Conservation (phyloP, 1,140 invertebrate genomes). For the Piezodorus guildinii region DNA sequence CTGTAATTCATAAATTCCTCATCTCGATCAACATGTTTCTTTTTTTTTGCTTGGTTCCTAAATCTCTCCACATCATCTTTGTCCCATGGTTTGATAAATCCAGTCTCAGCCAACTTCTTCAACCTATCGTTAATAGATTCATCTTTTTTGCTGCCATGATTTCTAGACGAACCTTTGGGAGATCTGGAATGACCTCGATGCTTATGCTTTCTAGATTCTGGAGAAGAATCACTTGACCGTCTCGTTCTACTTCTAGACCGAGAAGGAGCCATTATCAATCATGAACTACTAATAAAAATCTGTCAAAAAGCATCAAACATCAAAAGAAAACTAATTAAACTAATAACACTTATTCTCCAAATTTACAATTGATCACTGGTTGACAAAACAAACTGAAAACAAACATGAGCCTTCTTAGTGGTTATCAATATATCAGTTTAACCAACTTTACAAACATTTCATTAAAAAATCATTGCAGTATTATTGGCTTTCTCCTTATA, state of each 20-base stretch:
- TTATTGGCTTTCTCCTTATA: no score
- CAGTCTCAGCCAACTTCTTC: slow-evolving; percentile 1
- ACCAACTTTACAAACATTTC: no score
- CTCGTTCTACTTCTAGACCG: slow-evolving; percentile 13
- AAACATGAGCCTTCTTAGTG: no score
- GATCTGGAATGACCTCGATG: neutral
- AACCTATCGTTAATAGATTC: neutral
- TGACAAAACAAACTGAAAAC: no score
- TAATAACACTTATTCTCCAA: no score
- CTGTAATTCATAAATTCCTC: slow-evolving; percentile 34
- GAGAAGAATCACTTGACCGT: neutral
- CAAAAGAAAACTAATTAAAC: no score
- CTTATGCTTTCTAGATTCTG: neutral
- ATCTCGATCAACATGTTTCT: slow-evolving; percentile 16
- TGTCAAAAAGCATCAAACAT: no score
- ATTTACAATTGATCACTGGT: no score
- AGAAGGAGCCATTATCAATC: slow-evolving; percentile 3
- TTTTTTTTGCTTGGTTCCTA: slow-evolving; percentile 9
- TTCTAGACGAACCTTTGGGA: neutral
- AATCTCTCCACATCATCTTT: neutral
- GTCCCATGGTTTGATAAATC: neutral
- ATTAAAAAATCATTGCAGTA: no score
- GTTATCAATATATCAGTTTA: no score
- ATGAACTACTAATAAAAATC: no score
- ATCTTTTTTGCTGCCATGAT: neutral